Percentiles rank a stretch among this genome's conserved stretches.
These are phyloP conservation scores for Nansenia antarctica DNA, from an alignment of 2,113 vertebrate genomes.

Conservation along the genomic window DNA sequence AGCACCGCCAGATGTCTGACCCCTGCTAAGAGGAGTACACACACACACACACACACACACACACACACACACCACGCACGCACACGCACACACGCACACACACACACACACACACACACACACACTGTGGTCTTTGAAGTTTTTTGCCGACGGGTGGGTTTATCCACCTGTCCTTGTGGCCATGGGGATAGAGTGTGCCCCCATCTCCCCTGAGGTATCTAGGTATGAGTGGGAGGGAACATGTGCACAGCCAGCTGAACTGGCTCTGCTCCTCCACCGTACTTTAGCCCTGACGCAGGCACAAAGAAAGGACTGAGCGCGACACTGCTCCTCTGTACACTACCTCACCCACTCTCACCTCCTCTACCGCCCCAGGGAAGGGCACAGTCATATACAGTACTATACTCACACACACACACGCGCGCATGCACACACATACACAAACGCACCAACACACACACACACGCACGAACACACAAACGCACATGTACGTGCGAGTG, in stretches of 20 bases:
- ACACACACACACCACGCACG: constrained; percentile 18
- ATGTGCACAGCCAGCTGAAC: constrained; percentile 51
- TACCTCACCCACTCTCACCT: constrained; percentile 35
- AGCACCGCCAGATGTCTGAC: constrained; percentile 61
- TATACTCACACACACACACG: constrained; percentile 35
- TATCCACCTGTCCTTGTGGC: constrained; percentile 39
- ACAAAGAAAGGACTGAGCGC: constrained; percentile 38
- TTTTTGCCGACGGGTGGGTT: constrained; percentile 54
- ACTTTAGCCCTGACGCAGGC: constrained; percentile 47
- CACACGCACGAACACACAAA: no score
- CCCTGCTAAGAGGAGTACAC: constrained; percentile 31
- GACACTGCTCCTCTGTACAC: constrained; percentile 34
- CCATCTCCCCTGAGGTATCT: constrained; percentile 28
- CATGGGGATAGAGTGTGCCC: constrained; percentile 21
- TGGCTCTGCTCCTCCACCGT: background rate
- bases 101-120: constrained; percentile 15
- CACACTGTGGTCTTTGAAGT: constrained; percentile 36
- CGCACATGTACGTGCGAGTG: no score
- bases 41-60: constrained; percentile 6
- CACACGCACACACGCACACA: background rate
- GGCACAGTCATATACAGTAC: constrained; percentile 23
- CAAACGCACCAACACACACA: no score
- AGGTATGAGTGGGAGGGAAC: constrained; percentile 37
- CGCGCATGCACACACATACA: constrained; percentile 36
- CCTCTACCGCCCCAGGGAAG: constrained; percentile 28